phyloP scores from a whole-genome alignment of 2,797 vertebrate species.

The Gallinago nigripennis region DNA sequence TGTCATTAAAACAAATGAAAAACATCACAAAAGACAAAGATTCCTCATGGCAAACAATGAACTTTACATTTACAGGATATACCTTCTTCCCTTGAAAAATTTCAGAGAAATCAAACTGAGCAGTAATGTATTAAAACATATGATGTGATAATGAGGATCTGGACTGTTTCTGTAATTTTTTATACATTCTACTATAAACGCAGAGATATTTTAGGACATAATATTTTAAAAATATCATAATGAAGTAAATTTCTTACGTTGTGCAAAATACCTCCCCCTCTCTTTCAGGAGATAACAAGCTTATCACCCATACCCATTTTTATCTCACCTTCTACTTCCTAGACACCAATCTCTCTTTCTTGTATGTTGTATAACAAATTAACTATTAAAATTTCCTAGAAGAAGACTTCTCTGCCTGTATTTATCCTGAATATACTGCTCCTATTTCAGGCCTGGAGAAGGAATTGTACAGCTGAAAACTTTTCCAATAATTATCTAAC shows the following conservation, averaged over 20 bases:
- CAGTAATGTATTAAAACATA: neutral
- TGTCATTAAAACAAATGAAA: neutral
- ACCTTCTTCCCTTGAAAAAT: neutral
- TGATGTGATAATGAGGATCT: neutral
- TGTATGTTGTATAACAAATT: neutral
- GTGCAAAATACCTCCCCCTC: neutral
- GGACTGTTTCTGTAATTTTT: neutral
- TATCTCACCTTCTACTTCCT: neutral
- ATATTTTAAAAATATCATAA: neutral
- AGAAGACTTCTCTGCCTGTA: neutral
- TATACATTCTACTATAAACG: neutral
- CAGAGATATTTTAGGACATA: neutral
- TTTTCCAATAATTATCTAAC: neutral
- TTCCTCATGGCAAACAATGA: neutral
- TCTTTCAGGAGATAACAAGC: neutral
- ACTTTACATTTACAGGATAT: neutral
- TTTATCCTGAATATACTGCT: neutral
- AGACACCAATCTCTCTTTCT: neutral
- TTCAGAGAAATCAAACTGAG: neutral
- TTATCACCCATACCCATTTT: neutral
- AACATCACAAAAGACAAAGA: neutral
- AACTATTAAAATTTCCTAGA: neutral
- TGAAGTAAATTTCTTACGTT: neutral
- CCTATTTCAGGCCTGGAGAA: neutral
- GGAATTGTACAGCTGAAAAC: neutral